These are phyloP conservation scores for Spodoptera littoralis DNA, from an alignment of 2,888 invertebrate species.

Conservation along the genomic window DNA sequence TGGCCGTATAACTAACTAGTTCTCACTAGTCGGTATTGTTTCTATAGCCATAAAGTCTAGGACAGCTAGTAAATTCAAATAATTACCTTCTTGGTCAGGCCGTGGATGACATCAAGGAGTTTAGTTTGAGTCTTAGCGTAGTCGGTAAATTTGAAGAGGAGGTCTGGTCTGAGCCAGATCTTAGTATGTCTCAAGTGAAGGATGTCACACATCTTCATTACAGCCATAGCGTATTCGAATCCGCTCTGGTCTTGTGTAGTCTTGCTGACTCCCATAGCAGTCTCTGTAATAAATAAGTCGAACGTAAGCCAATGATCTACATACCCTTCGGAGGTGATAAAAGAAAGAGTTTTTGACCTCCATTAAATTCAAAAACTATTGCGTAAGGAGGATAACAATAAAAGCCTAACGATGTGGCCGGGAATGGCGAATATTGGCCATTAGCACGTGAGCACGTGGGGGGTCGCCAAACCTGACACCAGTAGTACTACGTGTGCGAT, in stretches of 20 bases:
- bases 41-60: conserved; percentile 39
- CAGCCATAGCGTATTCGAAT: conserved; percentile 95
- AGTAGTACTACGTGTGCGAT: conserved; percentile 57
- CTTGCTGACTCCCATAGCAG: conserved; percentile 96
- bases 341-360: conserved; percentile 72
- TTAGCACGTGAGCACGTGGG: conserved; percentile 81
- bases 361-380: conserved; percentile 69
- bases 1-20: conserved; percentile 38
- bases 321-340: conserved; percentile 27
- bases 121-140: conserved; percentile 93
- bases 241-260: conserved; percentile 94
- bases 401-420: conserved; percentile 63
- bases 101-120: conserved; percentile 93
- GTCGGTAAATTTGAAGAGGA: conserved; percentile 93
- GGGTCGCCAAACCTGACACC: conserved; percentile 76
- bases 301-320: background rate
- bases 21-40: conserved; percentile 20
- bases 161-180: conserved; percentile 93
- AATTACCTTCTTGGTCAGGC: conserved; percentile 92
- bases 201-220: conserved; percentile 97
- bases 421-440: conserved; percentile 80
- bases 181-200: conserved; percentile 94
- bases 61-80: conserved; percentile 9
- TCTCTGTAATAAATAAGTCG: conserved; percentile 88
- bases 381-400: conserved; percentile 71